Evolutionary conservation across 2,797 vertebrate genomes (phyloP).

Genomic region (Gallinago solitaria): DNA sequence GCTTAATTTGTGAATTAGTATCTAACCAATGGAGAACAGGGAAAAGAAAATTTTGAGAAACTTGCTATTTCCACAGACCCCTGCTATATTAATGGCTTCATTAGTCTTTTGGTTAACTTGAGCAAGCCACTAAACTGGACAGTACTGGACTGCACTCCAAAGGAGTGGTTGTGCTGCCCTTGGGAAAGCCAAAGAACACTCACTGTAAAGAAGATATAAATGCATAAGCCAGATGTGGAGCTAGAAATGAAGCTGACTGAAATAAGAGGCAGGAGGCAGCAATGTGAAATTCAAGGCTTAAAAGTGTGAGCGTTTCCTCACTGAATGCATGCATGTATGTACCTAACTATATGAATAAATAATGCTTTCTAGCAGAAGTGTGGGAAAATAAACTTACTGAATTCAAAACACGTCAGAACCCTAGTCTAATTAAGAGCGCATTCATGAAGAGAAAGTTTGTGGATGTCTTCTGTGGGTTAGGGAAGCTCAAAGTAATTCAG

Average conservation of each 20-base stretch:
- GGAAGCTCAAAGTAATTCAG: neutral
- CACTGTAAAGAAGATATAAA: neutral
- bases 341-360: neutral
- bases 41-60: neutral
- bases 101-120: neutral
- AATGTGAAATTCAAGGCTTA: neutral
- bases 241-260: neutral
- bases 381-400: neutral
- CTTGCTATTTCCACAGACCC: neutral
- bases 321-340: neutral
- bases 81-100: neutral
- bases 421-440: rapidly evolving
- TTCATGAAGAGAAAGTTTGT: neutral
- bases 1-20: neutral
- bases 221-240: neutral
- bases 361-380: neutral
- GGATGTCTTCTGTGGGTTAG: neutral
- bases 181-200: neutral
- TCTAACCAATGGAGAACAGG: neutral
- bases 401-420: neutral
- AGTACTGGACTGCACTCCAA: neutral
- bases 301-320: neutral
- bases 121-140: neutral
- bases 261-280: neutral
- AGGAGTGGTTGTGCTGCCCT: neutral